These are phyloP conservation scores for Tupaia chinensis DNA, from an alignment of 2,113 vertebrate genomes.

Conservation along the genomic window DNA sequence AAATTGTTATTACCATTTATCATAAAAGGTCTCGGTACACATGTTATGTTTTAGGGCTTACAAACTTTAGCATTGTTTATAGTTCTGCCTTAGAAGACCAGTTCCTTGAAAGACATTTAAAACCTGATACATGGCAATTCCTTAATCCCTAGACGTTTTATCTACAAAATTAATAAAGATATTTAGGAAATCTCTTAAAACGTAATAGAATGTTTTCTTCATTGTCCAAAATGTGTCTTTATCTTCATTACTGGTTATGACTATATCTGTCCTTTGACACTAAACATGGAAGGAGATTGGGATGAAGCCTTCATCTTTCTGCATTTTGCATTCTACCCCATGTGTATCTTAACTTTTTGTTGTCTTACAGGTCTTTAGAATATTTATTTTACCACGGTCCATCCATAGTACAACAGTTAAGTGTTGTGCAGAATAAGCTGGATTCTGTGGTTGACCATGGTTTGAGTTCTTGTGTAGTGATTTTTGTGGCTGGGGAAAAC, in stretches of 20 bases:
- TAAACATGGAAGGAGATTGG: not conserved
- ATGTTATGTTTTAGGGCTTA: not conserved
- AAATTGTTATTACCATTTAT: not conserved
- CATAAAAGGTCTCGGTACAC: not conserved
- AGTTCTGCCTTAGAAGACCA: not conserved
- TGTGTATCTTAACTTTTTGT: not conserved
- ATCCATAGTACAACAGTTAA: no score
- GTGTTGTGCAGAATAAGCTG: no score
- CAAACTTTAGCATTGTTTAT: not conserved
- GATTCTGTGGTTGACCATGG: no score
- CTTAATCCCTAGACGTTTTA: not conserved
- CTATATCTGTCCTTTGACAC: not conserved
- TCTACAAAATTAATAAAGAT: not conserved
- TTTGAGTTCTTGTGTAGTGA: no score
- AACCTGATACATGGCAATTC: not conserved
- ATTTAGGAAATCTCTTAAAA: not conserved
- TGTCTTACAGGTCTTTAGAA: not conserved
- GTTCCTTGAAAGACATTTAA: not conserved
- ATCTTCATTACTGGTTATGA: not conserved
- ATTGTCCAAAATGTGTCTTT: not conserved
- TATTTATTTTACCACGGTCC: not conserved
- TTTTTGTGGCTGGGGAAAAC: no score
- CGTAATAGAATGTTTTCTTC: conserved; percentile 20
- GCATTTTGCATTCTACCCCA: not conserved
- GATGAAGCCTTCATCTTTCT: not conserved